phyloP scores from a whole-genome alignment of 1,140 invertebrate species.

The Diabrotica undecimpunctata region DNA sequence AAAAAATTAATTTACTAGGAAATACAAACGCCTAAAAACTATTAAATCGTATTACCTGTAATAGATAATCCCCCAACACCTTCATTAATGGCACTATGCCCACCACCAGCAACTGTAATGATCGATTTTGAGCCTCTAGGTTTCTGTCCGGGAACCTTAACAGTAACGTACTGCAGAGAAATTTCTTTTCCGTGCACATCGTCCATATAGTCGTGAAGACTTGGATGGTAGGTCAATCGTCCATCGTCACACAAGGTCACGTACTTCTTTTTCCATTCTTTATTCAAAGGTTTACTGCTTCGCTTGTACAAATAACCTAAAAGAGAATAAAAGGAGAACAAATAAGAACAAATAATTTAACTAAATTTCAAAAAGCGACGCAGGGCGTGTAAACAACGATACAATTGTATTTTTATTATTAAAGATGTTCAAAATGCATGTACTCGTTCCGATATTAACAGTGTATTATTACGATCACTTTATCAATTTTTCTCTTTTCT shows the following conservation, averaged over 20 bases:
- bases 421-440: too few relatives aligned
- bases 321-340: slow-evolving; percentile 11
- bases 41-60: slow-evolving; percentile 18
- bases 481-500: too few relatives aligned
- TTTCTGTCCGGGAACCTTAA: slow-evolving; percentile 94
- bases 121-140: slow-evolving; percentile 84
- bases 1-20: background rate
- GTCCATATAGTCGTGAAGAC: slow-evolving; percentile 97
- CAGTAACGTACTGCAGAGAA: slow-evolving; percentile 91
- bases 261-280: slow-evolving; percentile 99
- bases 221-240: slow-evolving; percentile 91
- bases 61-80: slow-evolving; percentile 59
- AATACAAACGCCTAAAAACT: too few relatives aligned
- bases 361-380: too few relatives aligned
- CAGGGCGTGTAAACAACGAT: too few relatives aligned
- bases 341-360: background rate
- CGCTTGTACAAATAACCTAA: slow-evolving; percentile 96
- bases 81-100: slow-evolving; percentile 54
- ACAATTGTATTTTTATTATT: too few relatives aligned
- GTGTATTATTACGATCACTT: too few relatives aligned
- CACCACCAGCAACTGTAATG: slow-evolving; percentile 57
- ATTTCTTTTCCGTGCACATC: slow-evolving; percentile 97
- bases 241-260: slow-evolving; percentile 94
- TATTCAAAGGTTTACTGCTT: slow-evolving; percentile 91
- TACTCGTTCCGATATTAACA: too few relatives aligned